A percentile compares a stretch with the other conserved stretches of the same genome.
Evolutionary conservation across 1,140 invertebrate genomes (phyloP).

Genomic region (Trichoplusia ni): DNA sequence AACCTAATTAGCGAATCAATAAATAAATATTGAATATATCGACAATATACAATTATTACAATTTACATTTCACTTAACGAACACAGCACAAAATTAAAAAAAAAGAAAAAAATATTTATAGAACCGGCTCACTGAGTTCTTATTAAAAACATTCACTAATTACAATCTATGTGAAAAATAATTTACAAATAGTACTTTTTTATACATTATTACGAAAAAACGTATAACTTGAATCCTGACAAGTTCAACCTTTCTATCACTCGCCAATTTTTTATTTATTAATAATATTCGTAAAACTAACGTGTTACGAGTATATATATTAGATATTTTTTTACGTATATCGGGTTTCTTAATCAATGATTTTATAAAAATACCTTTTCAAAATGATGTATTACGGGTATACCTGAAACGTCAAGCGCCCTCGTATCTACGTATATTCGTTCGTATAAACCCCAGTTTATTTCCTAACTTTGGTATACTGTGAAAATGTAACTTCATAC

Average conservation of each 20-base stretch:
- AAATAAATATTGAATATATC: slow-evolving; percentile 80
- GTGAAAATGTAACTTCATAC: slow-evolving; percentile 63
- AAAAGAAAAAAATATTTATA: slow-evolving; percentile 64
- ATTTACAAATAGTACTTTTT: slow-evolving; percentile 77
- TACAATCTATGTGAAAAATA: slow-evolving; percentile 71
- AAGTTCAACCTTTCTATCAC: slow-evolving; percentile 54
- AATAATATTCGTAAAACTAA: slow-evolving; percentile 71
- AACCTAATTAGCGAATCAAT: slow-evolving; percentile 77
- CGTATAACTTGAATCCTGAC: slow-evolving; percentile 74
- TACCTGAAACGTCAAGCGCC: slow-evolving; percentile 58
- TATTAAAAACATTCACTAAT: slow-evolving; percentile 71
- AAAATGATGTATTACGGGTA: slow-evolving; percentile 56
- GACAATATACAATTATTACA: slow-evolving; percentile 80
- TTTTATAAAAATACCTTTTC: slow-evolving; percentile 80
- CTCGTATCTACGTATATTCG: slow-evolving; percentile 35
- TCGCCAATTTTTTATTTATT: slow-evolving; percentile 46
- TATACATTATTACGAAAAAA: slow-evolving; percentile 66
- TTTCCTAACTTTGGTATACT: slow-evolving; percentile 80
- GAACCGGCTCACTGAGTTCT: slow-evolving; percentile 71
- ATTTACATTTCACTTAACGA: slow-evolving; percentile 79
- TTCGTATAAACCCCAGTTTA: slow-evolving; percentile 63
- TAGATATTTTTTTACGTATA: slow-evolving; percentile 81
- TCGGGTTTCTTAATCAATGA: slow-evolving; percentile 78
- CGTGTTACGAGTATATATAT: slow-evolving; percentile 73
- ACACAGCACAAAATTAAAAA: slow-evolving; percentile 77